phyloP scores from a whole-genome alignment of 2,797 vertebrate genomes.

The Carapus acus region DNA sequence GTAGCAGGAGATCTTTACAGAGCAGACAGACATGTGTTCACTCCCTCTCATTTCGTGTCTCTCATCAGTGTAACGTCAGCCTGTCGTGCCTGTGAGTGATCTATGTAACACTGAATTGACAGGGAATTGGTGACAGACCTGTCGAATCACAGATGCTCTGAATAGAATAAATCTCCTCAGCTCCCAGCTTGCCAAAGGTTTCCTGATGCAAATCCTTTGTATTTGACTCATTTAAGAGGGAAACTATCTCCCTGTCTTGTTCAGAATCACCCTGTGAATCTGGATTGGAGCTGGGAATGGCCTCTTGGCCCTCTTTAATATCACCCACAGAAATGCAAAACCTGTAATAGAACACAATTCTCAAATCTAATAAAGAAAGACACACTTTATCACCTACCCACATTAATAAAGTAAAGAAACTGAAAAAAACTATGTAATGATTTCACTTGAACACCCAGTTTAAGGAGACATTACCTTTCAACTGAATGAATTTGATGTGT shows the following conservation, averaged over 20 bases:
- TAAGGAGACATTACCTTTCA: constrained; percentile 61
- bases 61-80: neutral
- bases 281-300: constrained; percentile 63
- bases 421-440: neutral
- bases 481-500: constrained; percentile 19
- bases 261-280: constrained; percentile 45
- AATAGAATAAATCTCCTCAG: constrained; percentile 20
- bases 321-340: constrained; percentile 30
- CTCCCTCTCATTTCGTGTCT: neutral
- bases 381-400: neutral
- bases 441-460: neutral
- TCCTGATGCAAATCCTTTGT: constrained; percentile 48
- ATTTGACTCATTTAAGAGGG: constrained; percentile 33
- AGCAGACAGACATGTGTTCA: constrained; percentile 13
- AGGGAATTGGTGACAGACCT: neutral
- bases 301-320: constrained; percentile 22
- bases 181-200: constrained; percentile 48
- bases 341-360: constrained; percentile 49
- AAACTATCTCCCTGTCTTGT: constrained; percentile 34
- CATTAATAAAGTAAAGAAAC: neutral
- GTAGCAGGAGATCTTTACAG: constrained; percentile 75
- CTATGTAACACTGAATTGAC: neutral
- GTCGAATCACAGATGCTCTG: constrained; percentile 29
- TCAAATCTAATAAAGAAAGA: too few species aligned
- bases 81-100: neutral